phyloP scores from a whole-genome alignment of 35 echinoderm and acorn worm species.

The Stichopus chloronotus region DNA sequence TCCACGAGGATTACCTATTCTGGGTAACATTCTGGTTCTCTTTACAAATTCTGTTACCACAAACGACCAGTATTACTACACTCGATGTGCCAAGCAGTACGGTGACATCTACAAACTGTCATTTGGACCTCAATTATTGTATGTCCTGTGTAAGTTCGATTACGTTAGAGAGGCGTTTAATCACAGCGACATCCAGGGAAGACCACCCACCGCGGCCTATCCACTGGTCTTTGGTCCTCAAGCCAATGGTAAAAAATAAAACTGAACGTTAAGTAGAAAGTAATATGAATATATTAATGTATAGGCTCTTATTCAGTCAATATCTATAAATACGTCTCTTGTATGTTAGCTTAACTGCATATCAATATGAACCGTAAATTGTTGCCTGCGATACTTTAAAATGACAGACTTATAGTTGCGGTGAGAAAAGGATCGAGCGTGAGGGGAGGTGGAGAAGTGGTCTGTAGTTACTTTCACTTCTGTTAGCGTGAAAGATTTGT shows the following conservation, averaged over 20 bases:
- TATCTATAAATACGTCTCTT: no score
- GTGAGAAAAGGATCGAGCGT: no score
- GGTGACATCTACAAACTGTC: constrained; percentile 37
- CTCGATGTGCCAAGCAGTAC: constrained; percentile 8
- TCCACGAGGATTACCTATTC: constrained; percentile 7
- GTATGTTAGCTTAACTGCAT: no score
- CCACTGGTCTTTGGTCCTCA: constrained; percentile 19
- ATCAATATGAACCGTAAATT: no score
- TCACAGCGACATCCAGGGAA: background rate
- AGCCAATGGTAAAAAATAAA: constrained; percentile 5
- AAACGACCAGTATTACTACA: constrained; percentile 17
- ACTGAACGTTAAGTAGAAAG: no score
- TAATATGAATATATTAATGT: no score
- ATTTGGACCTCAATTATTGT: constrained; percentile 17
- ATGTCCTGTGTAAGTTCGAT: constrained; percentile 27
- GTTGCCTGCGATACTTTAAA: no score
- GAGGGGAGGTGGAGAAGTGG: no score
- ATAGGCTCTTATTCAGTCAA: no score
- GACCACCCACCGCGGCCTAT: constrained; percentile 19
- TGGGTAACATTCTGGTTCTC: constrained; percentile 22
- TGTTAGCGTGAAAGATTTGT: no score
- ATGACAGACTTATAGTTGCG: no score
- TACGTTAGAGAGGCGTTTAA: constrained; percentile 32
- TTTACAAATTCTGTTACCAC: background rate
- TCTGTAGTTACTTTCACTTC: no score